These are phyloP conservation scores for Kuschelorhynchus macadamiae DNA, from an alignment of 2,888 invertebrate species.

Conservation along the genomic window DNA sequence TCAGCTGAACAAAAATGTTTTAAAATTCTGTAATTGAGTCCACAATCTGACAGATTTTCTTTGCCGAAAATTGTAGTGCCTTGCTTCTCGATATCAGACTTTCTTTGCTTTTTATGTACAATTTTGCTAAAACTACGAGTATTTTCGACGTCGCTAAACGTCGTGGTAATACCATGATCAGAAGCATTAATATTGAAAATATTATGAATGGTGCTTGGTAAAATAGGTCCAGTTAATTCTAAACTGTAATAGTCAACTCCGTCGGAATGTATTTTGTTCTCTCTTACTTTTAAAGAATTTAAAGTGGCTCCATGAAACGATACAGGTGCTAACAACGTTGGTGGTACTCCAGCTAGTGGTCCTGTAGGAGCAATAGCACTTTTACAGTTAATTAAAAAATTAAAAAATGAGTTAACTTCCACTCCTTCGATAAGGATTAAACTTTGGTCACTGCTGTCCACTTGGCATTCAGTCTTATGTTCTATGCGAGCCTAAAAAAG, in stretches of 20 bases:
- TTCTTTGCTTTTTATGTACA: slow-evolving; percentile 48
- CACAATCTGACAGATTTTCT: slow-evolving; percentile 91
- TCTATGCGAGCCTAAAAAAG: slow-evolving; percentile 74
- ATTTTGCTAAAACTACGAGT: slow-evolving; percentile 81
- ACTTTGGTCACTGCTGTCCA: slow-evolving; percentile 87
- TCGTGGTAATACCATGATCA: slow-evolving; percentile 81
- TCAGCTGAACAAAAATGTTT: slow-evolving; percentile 78
- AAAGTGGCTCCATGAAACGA: slow-evolving; percentile 92
- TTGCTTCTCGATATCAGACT: slow-evolving; percentile 50
- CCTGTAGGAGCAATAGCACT: slow-evolving; percentile 85
- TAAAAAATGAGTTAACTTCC: slow-evolving; percentile 91
- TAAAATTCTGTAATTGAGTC: slow-evolving; percentile 76
- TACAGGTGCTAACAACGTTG: slow-evolving; percentile 92
- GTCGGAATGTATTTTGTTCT: slow-evolving; percentile 80
- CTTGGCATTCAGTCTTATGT: slow-evolving; percentile 76
- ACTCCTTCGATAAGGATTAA: slow-evolving; percentile 85
- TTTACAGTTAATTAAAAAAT: slow-evolving; percentile 92
- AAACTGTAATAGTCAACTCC: slow-evolving; percentile 83
- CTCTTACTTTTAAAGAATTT: slow-evolving; percentile 80
- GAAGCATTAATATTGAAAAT: slow-evolving; percentile 78
- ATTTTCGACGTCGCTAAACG: slow-evolving; percentile 77
- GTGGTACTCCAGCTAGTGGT: slow-evolving; percentile 90
- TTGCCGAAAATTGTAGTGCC: slow-evolving; percentile 80
- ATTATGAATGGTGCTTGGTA: slow-evolving; percentile 85
- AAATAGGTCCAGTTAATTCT: slow-evolving; percentile 87